These are phyloP conservation scores for Drosophila niveifrons DNA, from an alignment of 2,888 invertebrate genomes.

Conservation along the genomic window DNA sequence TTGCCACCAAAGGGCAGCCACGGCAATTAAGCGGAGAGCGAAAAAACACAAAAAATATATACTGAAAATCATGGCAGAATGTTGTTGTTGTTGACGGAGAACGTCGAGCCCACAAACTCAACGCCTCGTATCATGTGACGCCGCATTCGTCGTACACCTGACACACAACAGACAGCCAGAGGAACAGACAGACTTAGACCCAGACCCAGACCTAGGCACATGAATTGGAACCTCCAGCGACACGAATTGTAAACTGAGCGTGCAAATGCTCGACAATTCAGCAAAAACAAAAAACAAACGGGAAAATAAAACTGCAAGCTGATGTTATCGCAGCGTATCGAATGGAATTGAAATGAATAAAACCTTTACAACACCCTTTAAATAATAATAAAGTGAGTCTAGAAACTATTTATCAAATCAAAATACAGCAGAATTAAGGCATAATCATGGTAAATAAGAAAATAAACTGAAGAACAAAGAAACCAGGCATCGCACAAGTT, in stretches of 20 bases:
- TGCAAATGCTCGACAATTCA: constrained; percentile 31
- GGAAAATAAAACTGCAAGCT: constrained; percentile 6
- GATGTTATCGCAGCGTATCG: constrained; percentile 18
- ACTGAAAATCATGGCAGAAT: constrained; percentile 25
- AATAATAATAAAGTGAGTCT: neutral
- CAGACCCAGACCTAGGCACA: constrained; percentile 1
- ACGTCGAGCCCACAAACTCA: constrained; percentile 6
- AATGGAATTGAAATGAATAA: constrained; percentile 18
- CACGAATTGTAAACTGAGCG: constrained; percentile 31
- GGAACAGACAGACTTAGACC: neutral
- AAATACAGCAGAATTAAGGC: constrained; percentile 2
- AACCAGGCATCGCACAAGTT: neutral
- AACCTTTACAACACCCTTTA: constrained; percentile 2
- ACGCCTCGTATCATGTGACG: constrained; percentile 53
- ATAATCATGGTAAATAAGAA: neutral
- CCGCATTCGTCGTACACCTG: constrained; percentile 41
- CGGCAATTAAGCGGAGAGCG: constrained; percentile 37
- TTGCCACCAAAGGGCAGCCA: constrained; percentile 26
- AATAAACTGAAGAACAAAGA: neutral
- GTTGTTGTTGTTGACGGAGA: constrained; percentile 11
- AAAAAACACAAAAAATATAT: neutral
- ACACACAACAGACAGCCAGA: constrained; percentile 13
- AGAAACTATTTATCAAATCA: constrained; percentile 1
- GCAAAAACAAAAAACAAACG: constrained; percentile 33
- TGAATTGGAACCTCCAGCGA: constrained; percentile 13